A percentile compares a stretch with the other conserved stretches of the same genome.
phyloP scores from a whole-genome alignment of 2,797 vertebrate genomes.

The Ctenochaetus hawaiiensis region DNA sequence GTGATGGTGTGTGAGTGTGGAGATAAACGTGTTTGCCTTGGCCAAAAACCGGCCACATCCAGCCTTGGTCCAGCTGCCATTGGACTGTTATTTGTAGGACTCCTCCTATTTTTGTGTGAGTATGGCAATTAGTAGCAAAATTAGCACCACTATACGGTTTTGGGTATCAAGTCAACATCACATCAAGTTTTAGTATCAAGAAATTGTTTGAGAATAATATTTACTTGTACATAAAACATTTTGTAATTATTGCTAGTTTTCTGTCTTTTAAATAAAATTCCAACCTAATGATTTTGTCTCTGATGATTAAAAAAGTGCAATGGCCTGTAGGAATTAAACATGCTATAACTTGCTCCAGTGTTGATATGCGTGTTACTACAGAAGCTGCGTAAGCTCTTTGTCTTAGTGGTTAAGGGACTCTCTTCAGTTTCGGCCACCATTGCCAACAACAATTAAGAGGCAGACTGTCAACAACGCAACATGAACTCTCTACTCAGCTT shows the following conservation, averaged over 20 bases:
- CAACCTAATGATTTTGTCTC: not conserved
- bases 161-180: no score
- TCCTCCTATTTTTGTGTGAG: slow-evolving; percentile 86
- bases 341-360: no score
- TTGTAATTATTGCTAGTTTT: no score
- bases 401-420: not conserved
- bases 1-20: slow-evolving; percentile 86
- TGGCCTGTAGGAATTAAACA: no score
- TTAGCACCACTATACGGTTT: no score
- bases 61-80: slow-evolving; percentile 67
- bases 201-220: no score
- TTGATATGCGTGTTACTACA: not conserved
- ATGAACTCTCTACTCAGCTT: not conserved
- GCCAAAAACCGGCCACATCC: not conserved
- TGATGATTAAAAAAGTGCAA: not conserved
- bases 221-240: no score
- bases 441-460: not conserved
- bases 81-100: slow-evolving; percentile 62
- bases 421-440: not conserved
- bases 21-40: slow-evolving; percentile 52
- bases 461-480: not conserved
- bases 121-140: slow-evolving; percentile 22
- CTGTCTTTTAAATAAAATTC: no score
- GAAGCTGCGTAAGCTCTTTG: not conserved
- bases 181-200: no score